Evolutionary conservation across 2,888 invertebrate species (phyloP), one percentile per base, ranked within the genome.

Genomic region (Punctoribates punctum): DNA sequence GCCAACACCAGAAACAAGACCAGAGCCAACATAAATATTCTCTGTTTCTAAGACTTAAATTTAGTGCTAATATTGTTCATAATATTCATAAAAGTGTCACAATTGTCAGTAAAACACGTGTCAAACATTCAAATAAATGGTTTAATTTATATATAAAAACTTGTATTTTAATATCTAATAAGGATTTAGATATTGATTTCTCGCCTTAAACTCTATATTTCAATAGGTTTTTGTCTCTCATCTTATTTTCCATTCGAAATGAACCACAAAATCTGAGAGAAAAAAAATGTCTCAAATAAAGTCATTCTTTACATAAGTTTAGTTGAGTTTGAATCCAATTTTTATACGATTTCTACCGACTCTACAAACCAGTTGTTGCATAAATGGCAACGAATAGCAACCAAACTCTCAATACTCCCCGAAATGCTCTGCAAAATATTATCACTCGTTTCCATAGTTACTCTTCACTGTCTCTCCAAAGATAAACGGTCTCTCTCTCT

Each of bases 331-430:
- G 11, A 57, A 1, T 57, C 3, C 20, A 57, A 23, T 57, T 29
- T 5, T 67, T 34, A n/a, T 27, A 15, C 20, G 1, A 34, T 34
- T 34, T 67, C n/a, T 67, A 67, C 17, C 15, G 29, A 9, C 20
- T 38, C 38, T 67, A 29, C 67, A 38, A 67, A 67, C 67, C 67
- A 67, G 67, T 67, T 67, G 67, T 67, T 67, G 67, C 67, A 38
- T 67, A 67, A 67, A 67, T 38, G 34, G 9, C 13, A 54, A 8
- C n/a, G n/a, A 65, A 65, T 27, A 34, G n/a, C n/a, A n/a, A n/a
- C n/a, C n/a, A n/a, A n/a, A 25, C 8, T 9, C 20, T 67, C n/a
- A 67, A 38, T 15, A 15, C 38, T 38, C 5, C 29, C 38, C 20
- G 38, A 67, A 62, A 62, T 25, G 20, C n/a, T 67, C 13, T 67